Base-by-base conservation (phyloP, 2,113 vertebrate species). In the Cephalopterus ornatus region DNA sequence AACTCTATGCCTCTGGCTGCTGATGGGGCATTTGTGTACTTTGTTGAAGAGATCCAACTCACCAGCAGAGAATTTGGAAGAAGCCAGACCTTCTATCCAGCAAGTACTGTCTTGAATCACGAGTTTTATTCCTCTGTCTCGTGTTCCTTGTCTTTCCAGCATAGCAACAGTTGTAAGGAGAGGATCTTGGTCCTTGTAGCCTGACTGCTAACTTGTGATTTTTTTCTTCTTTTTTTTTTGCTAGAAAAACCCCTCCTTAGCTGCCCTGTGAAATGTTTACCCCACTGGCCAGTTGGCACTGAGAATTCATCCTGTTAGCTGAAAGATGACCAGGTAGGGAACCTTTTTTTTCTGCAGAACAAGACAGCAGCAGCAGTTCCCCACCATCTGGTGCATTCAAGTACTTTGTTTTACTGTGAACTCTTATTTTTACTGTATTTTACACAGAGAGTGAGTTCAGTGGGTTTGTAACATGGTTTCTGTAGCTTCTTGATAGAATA, bases 11-110 rank as follows among this genome's bases (percentile, higher is more conserved):
- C 61, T 78, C 30, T 79, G 75, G 53, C 77, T 30, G 23, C 46
- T 93, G 76, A 8, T 72, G 73, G 58, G 37, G 18, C 86, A 39
- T 88, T 71, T 75, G 62, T 76, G 67, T 68, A 12, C 21, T 90
- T 53, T 63, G 47, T 21, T 89, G 93, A 95, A 78, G 90, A 89
- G 67, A 55, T 73, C 91, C 71, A 89, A 80, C 28, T 58, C 35
- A 73, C 59, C 71, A 74, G 75, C 78, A 93, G 73, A 73, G 59
- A 67, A 84, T 77, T 50, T 93, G 91, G 87, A 85, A 92, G 68
- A 83, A 93, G 52, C 37, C 72, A 93, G 85, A 59, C 58, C 52
- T 62, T 37, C 63, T 42, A 46, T 74, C 21, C 44, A 72, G 55
- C 49, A 90, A 87, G 63, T 91, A 89, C 65, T 86, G 74, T 72